Percentiles rank a stretch among this genome's conserved stretches.
phyloP scores from a whole-genome alignment of 2,888 invertebrate species.

The Cheilosia vulpina region DNA sequence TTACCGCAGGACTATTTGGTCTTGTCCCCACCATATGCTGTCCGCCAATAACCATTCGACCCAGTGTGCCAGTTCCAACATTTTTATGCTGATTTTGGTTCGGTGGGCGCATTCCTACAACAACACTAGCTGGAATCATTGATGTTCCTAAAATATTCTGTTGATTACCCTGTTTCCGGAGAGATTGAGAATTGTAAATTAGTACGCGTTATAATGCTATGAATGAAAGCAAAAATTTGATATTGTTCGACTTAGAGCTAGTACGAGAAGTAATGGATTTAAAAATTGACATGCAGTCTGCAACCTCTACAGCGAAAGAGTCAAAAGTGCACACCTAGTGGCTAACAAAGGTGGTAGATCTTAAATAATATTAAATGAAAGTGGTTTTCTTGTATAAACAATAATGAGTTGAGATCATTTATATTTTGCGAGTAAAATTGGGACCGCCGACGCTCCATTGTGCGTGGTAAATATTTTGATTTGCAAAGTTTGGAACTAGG shows the following conservation, averaged over 20 bases:
- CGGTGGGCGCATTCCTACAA: conserved; percentile 92
- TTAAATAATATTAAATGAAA: conserved; percentile 15
- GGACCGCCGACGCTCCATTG: too few relatives aligned
- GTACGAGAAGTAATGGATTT: conserved; percentile 29
- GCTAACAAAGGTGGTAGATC: conserved; percentile 24
- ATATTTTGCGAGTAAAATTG: too few relatives aligned
- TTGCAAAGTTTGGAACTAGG: too few relatives aligned
- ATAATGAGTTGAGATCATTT: background rate
- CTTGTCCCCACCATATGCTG: conserved; percentile 92
- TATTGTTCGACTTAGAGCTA: conserved; percentile 41
- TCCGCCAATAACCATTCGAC: conserved; percentile 92
- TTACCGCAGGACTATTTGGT: conserved; percentile 90
- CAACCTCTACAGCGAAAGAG: conserved; percentile 74
- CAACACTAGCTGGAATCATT: conserved; percentile 90
- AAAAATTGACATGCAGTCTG: conserved; percentile 72
- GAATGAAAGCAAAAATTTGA: background rate
- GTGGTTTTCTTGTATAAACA: background rate
- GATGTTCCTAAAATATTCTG: conserved; percentile 87
- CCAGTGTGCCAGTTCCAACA: conserved; percentile 89
- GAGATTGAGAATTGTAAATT: conserved; percentile 1
- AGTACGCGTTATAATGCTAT: background rate
- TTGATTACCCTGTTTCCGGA: conserved; percentile 83
- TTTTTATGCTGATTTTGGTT: conserved; percentile 89
- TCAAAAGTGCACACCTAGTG: conserved; percentile 77
- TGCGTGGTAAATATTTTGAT: too few relatives aligned